Base-by-base conservation (phyloP, 1,140 invertebrate species). In the Geopemphigus sp. region DNA sequence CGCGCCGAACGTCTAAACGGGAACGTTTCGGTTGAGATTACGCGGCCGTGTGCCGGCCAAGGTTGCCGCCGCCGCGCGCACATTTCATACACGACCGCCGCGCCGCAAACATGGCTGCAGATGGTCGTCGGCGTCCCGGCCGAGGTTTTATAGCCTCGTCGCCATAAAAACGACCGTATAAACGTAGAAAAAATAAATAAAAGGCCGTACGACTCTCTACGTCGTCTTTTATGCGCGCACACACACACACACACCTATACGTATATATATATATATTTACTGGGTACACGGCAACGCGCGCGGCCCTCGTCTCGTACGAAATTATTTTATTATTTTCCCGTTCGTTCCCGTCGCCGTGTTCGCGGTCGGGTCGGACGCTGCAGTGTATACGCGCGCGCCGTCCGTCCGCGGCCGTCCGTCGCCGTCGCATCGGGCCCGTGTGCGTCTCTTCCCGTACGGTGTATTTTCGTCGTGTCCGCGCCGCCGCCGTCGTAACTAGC, bases 311-410 rank as follows among this genome's bases (percentile, higher is more conserved):
- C 32, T 47, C n/a, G 0, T 47, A 66, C 64, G 47, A 66, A 66
- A 66, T 66, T 66, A 66, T 66, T 66, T 66, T 66, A 66, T 66
- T 66, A 66, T 66, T 66, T 66, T 66, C 22, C 39, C 64, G 64
- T 47, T 26, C 29, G 63, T 64, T 19, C 32, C 4, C 63, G 63
- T 39, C 63, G n/a, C 1, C 64, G 64, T 24, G 5, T 10, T 22
- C 19, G 61, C 26, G 14, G 63, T 64, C 19, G 19, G 8, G 17
- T 26, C 47, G 24, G n/a, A 15, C 14, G 64, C 14, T 61, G 64
- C 32, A 5, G 45, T 39, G 45, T 17, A 19, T 29, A 66, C 66
- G 64, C 66, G 47, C 45, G n/a, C 24, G 22, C 45, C 24, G 47
- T 70, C 47, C 66, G 66, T 70, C 66, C 66, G 66, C 64, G 39